Conservation (phyloP, 2,888 invertebrate genomes). For the Siphonodentalium dalli region DNA sequence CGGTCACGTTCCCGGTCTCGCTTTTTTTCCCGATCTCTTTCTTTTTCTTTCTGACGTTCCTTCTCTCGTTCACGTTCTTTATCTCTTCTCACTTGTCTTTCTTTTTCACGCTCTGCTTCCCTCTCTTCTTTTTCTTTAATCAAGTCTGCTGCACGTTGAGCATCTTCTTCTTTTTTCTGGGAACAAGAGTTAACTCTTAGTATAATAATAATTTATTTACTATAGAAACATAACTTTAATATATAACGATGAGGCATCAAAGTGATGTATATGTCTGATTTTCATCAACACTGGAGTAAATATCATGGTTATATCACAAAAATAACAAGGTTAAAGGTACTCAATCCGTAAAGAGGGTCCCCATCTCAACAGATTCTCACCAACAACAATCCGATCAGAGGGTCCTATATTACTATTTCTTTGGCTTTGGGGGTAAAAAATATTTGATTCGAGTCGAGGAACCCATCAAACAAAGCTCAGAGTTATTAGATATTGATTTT, state of each 20-base stretch:
- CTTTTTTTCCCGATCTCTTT: constrained; percentile 68
- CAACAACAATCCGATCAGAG: too few species aligned
- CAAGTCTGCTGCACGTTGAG: constrained; percentile 36
- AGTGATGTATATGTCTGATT: neutral
- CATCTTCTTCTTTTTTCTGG: constrained; percentile 44
- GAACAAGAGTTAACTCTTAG: constrained; percentile 12
- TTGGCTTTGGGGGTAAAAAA: too few species aligned
- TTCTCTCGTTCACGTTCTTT: constrained; percentile 52
- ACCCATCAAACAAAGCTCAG: too few species aligned
- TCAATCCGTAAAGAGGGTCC: too few species aligned
- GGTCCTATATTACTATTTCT: too few species aligned
- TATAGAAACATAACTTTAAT: neutral
- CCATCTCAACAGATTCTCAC: too few species aligned
- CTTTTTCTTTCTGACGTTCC: constrained; percentile 65
- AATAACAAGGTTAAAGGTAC: too few species aligned
- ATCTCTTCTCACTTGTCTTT: constrained; percentile 68
- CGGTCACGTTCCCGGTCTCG: constrained; percentile 65
- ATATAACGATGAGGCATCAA: neutral
- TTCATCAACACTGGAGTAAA: too few species aligned
- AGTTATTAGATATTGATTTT: too few species aligned
- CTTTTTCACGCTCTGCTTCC: constrained; percentile 69
- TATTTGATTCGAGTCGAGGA: too few species aligned
- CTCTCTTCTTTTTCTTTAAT: constrained; percentile 67
- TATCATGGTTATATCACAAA: too few species aligned
- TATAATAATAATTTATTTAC: neutral